Percentiles rank a stretch among this genome's conserved stretches.
Evolutionary conservation across 2,797 vertebrate genomes (phyloP).

Genomic region (Malacoctenus gilli): DNA sequence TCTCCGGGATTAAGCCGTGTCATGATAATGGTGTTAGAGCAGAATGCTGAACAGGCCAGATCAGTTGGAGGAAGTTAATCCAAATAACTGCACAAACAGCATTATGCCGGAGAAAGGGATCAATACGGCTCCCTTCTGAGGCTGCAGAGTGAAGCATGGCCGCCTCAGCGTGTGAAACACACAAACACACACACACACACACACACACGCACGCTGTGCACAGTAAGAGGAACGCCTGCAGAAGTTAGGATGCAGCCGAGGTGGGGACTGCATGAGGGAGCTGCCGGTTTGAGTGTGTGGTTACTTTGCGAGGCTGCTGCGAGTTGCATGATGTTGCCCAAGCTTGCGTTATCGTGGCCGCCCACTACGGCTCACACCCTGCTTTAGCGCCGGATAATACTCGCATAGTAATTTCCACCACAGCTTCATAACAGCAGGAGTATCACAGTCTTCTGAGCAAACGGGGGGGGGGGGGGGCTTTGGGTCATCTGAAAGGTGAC

Average conservation of each 20-base stretch:
- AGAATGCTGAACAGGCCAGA: slow-evolving; percentile 45
- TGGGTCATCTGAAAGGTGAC: too few relatives aligned
- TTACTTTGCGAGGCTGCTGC: slow-evolving; percentile 8
- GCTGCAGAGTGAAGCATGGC: slow-evolving; percentile 5
- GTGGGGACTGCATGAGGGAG: neutral
- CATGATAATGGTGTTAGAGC: slow-evolving; percentile 27
- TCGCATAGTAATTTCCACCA: too few relatives aligned
- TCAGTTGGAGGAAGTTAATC: slow-evolving; percentile 42
- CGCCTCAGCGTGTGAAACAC: neutral
- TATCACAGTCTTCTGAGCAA: too few relatives aligned
- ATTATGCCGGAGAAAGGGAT: slow-evolving; percentile 34
- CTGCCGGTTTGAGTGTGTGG: slow-evolving; percentile 1
- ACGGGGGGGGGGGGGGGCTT: too few relatives aligned
- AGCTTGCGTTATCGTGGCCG: slow-evolving; percentile 4
- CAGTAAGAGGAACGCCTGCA: neutral
- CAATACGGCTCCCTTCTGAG: slow-evolving; percentile 37
- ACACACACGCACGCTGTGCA: neutral
- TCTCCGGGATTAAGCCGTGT: slow-evolving; percentile 31
- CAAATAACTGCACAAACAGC: slow-evolving; percentile 55
- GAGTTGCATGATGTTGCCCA: slow-evolving; percentile 12
- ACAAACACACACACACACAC: neutral
- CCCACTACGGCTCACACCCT: neutral
- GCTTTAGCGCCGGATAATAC: too few relatives aligned
- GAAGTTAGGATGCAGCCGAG: neutral
- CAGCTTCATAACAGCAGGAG: too few relatives aligned